These are phyloP conservation scores for Spodoptera litura DNA, from an alignment of 1,140 invertebrate genomes.

Conservation along the genomic window DNA sequence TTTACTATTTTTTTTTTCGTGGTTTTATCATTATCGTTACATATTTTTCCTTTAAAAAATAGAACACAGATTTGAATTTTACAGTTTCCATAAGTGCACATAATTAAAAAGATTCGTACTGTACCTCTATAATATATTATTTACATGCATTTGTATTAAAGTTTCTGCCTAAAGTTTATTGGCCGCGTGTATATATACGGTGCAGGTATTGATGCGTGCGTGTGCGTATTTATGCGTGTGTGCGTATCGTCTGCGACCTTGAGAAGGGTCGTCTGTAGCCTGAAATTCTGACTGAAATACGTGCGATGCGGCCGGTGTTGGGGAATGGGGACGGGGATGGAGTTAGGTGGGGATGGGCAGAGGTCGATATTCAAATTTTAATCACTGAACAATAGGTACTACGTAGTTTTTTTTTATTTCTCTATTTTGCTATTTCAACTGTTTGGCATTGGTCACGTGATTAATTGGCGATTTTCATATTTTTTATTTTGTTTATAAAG, in stretches of 20 bases:
- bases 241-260: slow-evolving; percentile 78
- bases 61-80: too few species aligned
- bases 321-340: slow-evolving; percentile 49
- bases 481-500: neutral
- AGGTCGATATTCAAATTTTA: slow-evolving; percentile 73
- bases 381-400: slow-evolving; percentile 57
- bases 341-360: slow-evolving; percentile 30
- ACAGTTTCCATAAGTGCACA: too few species aligned
- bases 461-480: neutral
- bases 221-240: slow-evolving; percentile 58
- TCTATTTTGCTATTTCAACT: neutral
- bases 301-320: slow-evolving; percentile 50
- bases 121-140: neutral
- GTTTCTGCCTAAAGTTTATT: slow-evolving; percentile 55
- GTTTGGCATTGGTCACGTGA: neutral
- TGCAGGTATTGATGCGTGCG: slow-evolving; percentile 58
- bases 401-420: neutral
- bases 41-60: too few species aligned
- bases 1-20: too few species aligned
- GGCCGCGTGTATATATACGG: slow-evolving; percentile 50
- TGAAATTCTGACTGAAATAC: slow-evolving; percentile 65
- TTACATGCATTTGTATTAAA: neutral
- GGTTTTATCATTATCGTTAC: too few species aligned
- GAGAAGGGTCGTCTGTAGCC: slow-evolving; percentile 76
- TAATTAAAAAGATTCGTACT: neutral